A percentile compares a stretch with the other conserved stretches of the same genome.
phyloP scores from a whole-genome alignment of 2,797 vertebrate species.

The Paratrypauchen microcephalus region DNA sequence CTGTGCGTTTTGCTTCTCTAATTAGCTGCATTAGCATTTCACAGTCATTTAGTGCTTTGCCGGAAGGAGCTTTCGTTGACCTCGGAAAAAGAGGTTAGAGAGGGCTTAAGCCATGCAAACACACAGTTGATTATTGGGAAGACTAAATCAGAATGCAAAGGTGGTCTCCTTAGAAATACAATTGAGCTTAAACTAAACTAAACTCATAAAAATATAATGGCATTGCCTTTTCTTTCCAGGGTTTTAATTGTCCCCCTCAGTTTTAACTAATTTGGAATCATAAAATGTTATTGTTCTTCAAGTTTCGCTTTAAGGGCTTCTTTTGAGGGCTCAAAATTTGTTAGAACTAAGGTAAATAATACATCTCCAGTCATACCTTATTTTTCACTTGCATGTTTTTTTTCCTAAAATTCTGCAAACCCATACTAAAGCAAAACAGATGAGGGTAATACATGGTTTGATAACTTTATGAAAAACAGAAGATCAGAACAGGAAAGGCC shows the following conservation, averaged over 20 bases:
- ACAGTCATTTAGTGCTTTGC: slow-evolving; percentile 64
- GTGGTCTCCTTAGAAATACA: not conserved
- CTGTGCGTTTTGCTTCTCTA: slow-evolving; percentile 56
- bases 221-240: not conserved
- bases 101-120: slow-evolving; percentile 48
- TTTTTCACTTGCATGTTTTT: not conserved
- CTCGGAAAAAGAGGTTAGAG: slow-evolving; percentile 57
- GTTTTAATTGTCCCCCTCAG: not conserved
- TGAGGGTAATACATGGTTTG: slow-evolving; percentile 3
- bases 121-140: slow-evolving; percentile 41
- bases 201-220: not conserved
- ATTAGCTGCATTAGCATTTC: slow-evolving; percentile 77
- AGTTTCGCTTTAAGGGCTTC: not conserved
- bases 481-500: not conserved
- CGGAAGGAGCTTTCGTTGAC: slow-evolving; percentile 60
- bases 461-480: not conserved
- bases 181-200: not conserved
- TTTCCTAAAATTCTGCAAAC: not conserved
- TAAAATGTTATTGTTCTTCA: not conserved
- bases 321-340: not conserved
- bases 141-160: slow-evolving; percentile 13
- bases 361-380: not conserved
- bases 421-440: not conserved
- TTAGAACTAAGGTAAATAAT: not conserved
- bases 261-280: not conserved